phyloP scores from a whole-genome alignment of 2,113 vertebrate species.

The Typhlomys cinereus region DNA sequence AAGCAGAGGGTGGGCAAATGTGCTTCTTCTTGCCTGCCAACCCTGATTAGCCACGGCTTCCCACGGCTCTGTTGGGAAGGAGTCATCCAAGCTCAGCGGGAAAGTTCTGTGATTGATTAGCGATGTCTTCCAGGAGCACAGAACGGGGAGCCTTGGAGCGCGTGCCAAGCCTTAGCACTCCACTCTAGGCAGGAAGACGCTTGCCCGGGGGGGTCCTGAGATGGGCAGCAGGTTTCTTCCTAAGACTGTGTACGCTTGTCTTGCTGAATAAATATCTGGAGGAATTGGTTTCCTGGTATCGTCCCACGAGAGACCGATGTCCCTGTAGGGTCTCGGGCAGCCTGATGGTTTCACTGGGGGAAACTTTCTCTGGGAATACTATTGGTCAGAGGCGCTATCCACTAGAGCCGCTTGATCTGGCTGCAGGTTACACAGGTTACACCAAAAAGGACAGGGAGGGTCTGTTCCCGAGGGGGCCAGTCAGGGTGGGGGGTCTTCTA shows the following conservation, averaged over 20 bases:
- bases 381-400: slow-evolving; percentile 5
- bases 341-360: slow-evolving; percentile 47
- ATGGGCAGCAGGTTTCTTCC: neutral
- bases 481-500: neutral
- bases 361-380: slow-evolving; percentile 26
- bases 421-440: neutral
- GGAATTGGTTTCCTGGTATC: slow-evolving; percentile 16
- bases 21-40: slow-evolving; percentile 32
- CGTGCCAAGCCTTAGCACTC: neutral
- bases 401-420: neutral
- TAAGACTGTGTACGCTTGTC: neutral
- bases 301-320: neutral
- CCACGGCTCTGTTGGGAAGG: slow-evolving; percentile 50
- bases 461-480: neutral
- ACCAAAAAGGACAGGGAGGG: neutral
- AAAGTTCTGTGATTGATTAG: slow-evolving; percentile 62
- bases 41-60: slow-evolving; percentile 58
- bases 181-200: neutral
- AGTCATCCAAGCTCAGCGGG: slow-evolving; percentile 55
- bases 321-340: neutral
- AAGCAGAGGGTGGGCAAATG: slow-evolving; percentile 5
- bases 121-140: slow-evolving; percentile 50
- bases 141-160: neutral
- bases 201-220: neutral
- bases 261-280: neutral